Base-by-base conservation (phyloP, 2,888 invertebrate species). In the Mythimna impura region DNA sequence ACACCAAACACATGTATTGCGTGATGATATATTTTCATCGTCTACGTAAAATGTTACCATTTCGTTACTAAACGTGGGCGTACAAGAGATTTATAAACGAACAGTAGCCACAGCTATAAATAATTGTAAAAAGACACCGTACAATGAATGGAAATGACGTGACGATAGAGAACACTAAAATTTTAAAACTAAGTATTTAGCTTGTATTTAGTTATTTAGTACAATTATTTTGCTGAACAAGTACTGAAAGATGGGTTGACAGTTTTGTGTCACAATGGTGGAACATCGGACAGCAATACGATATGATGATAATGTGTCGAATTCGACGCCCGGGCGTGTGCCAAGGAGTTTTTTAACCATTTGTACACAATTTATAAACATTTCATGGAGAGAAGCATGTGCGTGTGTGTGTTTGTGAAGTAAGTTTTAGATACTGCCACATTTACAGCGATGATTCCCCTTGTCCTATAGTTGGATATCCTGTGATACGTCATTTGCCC, bases 31-130 rank as follows among this genome's bases (percentile, higher is more conserved):
- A 88, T 89, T 88, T 84, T 72, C 72, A 86, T 77, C 82, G 61
- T 83, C 80, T 82, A 71, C 80, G 83, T 83, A 84, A 86, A 84
- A 81, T 78, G 73, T 82, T 80, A 70, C 81, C 76, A 77, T 83
- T 80, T 78, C 71, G 80, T 78, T 77, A 73, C 69, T 60, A 52
- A 43, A 82, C 72, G 91, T 88, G 73, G 89, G 89, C 83, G 88
- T 43, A 75, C 75, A 80, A 78, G 81, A 89, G 81, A 88, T 85
- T 83, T 86, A 87, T 86, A 85, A 88, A 86, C 87, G 83, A 80
- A 70, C 71, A 73, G 77, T 78, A 71, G 78, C 69, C 71, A 50
- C 62, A 43, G 76, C 81, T 87, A 83, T 85, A 86, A 87, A 87
- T 86, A 85, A 79, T 82, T 80, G 81, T 84, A 82, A 86, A 85